Conservation (phyloP, 2,888 invertebrate genomes). For the Cheilosia vernalis region DNA sequence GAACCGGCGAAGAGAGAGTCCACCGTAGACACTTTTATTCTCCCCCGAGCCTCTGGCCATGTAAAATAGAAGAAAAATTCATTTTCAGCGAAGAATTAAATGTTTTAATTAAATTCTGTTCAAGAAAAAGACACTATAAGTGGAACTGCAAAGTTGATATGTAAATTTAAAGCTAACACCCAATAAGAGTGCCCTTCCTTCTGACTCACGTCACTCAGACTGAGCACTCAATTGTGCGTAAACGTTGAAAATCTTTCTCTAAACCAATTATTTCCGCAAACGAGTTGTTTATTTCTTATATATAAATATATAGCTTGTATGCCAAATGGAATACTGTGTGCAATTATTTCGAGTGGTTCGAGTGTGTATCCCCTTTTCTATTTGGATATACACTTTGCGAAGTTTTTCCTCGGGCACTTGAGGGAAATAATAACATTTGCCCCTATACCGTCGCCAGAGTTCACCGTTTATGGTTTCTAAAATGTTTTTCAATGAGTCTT, state of each 20-base stretch:
- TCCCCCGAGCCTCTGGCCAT: not conserved
- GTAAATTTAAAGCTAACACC: no score
- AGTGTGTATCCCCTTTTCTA: slow-evolving; percentile 37
- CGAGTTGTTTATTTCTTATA: slow-evolving; percentile 11
- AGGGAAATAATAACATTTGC: slow-evolving; percentile 34
- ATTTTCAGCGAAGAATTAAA: not conserved
- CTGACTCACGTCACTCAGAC: not conserved
- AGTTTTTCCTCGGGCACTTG: slow-evolving; percentile 39
- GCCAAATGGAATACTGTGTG: slow-evolving; percentile 31
- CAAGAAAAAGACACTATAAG: not conserved
- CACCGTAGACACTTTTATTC: not conserved
- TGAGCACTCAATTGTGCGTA: slow-evolving; percentile 24
- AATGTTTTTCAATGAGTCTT: slow-evolving; percentile 32
- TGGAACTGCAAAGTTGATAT: no score
- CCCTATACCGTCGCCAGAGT: not conserved
- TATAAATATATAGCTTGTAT: no score
- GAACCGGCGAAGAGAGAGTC: slow-evolving; percentile 1
- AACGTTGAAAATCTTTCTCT: not conserved
- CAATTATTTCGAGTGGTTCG: slow-evolving; percentile 51
- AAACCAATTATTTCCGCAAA: slow-evolving; percentile 39
- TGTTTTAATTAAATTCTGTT: slow-evolving; percentile 1
- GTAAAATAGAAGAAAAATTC: not conserved
- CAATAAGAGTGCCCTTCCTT: no score
- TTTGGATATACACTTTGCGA: slow-evolving; percentile 29
- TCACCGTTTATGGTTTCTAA: slow-evolving; percentile 15